Percentiles rank a stretch among this genome's conserved stretches.
phyloP scores from a whole-genome alignment of 2,888 invertebrate genomes.

The Lepidocyrtoides sp. region DNA sequence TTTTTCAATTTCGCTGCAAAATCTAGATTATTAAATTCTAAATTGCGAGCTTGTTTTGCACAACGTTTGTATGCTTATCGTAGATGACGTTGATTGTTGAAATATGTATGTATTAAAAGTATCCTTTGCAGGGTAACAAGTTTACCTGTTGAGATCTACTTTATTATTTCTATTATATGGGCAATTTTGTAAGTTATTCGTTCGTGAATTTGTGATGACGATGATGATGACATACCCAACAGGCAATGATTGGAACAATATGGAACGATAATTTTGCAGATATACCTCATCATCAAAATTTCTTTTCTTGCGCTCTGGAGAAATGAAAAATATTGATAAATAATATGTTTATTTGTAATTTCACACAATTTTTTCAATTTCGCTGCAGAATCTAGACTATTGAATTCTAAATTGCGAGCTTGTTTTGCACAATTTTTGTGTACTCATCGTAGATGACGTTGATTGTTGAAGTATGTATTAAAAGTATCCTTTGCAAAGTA shows the following conservation, averaged over 20 bases:
- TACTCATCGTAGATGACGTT: no score
- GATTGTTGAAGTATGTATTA: no score
- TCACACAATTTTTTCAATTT: slow-evolving; percentile 18
- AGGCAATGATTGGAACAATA: not conserved
- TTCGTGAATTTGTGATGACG: not conserved
- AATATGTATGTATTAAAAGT: not conserved
- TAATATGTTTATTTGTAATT: slow-evolving; percentile 21
- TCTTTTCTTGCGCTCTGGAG: not conserved
- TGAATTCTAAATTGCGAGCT: slow-evolving; percentile 26
- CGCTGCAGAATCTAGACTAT: slow-evolving; percentile 9
- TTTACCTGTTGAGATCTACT: no score
- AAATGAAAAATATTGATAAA: not conserved
- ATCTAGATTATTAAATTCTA: slow-evolving; percentile 14
- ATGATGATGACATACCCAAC: not conserved
- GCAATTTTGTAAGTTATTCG: not conserved
- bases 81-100: no score
- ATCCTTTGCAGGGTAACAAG: slow-evolving; percentile 5
- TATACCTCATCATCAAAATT: not conserved
- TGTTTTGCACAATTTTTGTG: slow-evolving; percentile 9
- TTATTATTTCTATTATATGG: not conserved
- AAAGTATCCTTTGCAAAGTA: slow-evolving; percentile 1
- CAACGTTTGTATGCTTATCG: no score
- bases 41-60: slow-evolving; percentile 37
- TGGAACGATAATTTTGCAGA: no score
- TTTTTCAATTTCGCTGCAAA: not conserved